Evolutionary conservation across 1,140 invertebrate genomes (phyloP).

Genomic region (Leptinotarsa lineolata): DNA sequence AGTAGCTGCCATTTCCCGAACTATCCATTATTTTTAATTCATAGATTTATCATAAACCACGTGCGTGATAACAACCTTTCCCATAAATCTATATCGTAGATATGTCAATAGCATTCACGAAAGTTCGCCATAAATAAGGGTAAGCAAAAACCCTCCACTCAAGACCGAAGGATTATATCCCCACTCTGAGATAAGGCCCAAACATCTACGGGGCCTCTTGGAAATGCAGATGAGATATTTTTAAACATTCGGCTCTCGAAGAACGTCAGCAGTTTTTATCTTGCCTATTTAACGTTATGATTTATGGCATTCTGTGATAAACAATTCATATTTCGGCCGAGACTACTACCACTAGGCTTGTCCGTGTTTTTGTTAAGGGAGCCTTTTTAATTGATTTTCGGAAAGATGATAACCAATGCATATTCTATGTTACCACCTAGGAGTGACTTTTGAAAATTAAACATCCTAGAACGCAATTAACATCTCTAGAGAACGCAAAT

Average conservation of each 20-base stretch:
- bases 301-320: background rate
- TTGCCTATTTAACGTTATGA: constrained; percentile 12
- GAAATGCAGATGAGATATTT: constrained; percentile 29
- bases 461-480: background rate
- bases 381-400: too few relatives aligned
- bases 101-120: constrained; percentile 32
- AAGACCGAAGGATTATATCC: constrained; percentile 28
- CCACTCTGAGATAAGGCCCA: constrained; percentile 20
- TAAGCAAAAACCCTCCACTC: constrained; percentile 33
- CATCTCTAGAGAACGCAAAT: background rate
- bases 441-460: background rate
- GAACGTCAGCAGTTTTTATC: constrained; percentile 8
- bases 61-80: constrained; percentile 27
- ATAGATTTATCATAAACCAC: constrained; percentile 22
- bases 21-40: constrained; percentile 21
- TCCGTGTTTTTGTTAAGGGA: too few relatives aligned
- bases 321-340: too few relatives aligned
- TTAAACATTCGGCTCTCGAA: constrained; percentile 9
- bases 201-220: constrained; percentile 28
- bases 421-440: background rate
- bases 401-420: background rate
- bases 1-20: background rate
- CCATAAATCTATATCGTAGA: constrained; percentile 33
- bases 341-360: too few relatives aligned
- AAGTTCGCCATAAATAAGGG: constrained; percentile 29